Conservation (phyloP, 2,888 invertebrate species). For the Cheilosia pagana region DNA sequence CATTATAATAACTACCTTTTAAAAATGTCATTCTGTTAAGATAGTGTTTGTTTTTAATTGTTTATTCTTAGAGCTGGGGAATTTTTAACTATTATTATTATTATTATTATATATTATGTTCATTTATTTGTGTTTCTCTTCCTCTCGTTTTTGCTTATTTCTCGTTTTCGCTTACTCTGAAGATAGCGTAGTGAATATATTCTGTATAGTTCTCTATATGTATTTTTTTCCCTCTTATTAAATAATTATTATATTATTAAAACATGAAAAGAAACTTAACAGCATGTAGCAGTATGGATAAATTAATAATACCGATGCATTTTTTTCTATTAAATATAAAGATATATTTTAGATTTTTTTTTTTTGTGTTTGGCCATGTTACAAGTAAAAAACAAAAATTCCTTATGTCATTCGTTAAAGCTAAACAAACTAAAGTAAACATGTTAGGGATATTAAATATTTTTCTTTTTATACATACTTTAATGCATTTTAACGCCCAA, state of each 20-base stretch:
- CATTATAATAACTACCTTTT: constrained; percentile 36
- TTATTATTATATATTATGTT: constrained; percentile 42
- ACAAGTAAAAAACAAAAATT: constrained; percentile 47
- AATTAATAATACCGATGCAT: constrained; percentile 35
- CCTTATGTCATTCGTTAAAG: constrained; percentile 27
- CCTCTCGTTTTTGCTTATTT: constrained; percentile 12
- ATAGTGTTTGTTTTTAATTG: constrained; percentile 47
- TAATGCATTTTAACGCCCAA: constrained; percentile 72
- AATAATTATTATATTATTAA: constrained; percentile 34
- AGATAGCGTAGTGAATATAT: constrained; percentile 65
- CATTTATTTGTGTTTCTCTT: constrained; percentile 26
- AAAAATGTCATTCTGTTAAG: constrained; percentile 50
- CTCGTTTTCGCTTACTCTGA: constrained; percentile 25
- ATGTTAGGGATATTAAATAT: constrained; percentile 45
- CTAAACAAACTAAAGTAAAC: constrained; percentile 25
- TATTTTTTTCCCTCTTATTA: constrained; percentile 45
- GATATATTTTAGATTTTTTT: constrained; percentile 28
- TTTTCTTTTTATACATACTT: constrained; percentile 53
- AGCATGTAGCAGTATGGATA: constrained; percentile 31
- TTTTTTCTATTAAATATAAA: constrained; percentile 5
- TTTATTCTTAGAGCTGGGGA: constrained; percentile 61
- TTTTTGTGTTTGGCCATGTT: constrained; percentile 65
- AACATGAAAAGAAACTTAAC: constrained; percentile 29
- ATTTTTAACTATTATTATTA: constrained; percentile 62
- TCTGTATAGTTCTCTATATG: constrained; percentile 64